These are phyloP conservation scores for Embidobia sp. DNA, from an alignment of 2,888 invertebrate species.

Conservation along the genomic window DNA sequence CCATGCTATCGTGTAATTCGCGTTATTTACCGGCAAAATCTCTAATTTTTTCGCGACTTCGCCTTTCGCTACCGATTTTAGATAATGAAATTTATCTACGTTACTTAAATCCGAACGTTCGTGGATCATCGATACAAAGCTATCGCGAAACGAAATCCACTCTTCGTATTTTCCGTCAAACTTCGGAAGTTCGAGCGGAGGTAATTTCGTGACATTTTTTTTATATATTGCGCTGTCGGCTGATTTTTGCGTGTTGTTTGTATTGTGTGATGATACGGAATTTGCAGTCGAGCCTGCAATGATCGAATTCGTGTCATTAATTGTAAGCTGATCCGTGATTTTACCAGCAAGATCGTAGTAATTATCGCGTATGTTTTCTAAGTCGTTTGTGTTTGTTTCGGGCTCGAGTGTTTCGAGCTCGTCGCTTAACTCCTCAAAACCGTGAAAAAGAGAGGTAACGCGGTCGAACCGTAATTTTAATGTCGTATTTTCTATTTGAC, in stretches of 20 bases:
- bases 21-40: constrained; percentile 22
- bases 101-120: constrained; percentile 20
- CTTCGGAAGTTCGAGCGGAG: constrained; percentile 32
- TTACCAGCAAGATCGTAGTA: constrained; percentile 12
- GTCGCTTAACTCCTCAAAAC: constrained; percentile 3
- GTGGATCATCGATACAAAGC: constrained; percentile 35
- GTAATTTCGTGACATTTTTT: constrained; percentile 39
- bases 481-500: not conserved
- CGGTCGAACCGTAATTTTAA: not conserved
- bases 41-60: constrained; percentile 45
- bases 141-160: constrained; percentile 61
- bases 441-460: not conserved
- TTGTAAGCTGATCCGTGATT: not conserved
- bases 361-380: not conserved
- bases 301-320: no score
- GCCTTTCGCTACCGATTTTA: constrained; percentile 48
- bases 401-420: not conserved
- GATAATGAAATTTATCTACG: constrained; percentile 51
- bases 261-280: no score
- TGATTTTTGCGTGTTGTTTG: not conserved
- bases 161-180: constrained; percentile 52
- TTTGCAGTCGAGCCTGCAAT: no score
- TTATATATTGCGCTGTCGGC: no score
- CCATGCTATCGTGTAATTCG: constrained; percentile 54
- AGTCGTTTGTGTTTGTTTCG: not conserved